Base-by-base conservation (phyloP, 2,888 invertebrate species). In the Sphaeridia pumilis region DNA sequence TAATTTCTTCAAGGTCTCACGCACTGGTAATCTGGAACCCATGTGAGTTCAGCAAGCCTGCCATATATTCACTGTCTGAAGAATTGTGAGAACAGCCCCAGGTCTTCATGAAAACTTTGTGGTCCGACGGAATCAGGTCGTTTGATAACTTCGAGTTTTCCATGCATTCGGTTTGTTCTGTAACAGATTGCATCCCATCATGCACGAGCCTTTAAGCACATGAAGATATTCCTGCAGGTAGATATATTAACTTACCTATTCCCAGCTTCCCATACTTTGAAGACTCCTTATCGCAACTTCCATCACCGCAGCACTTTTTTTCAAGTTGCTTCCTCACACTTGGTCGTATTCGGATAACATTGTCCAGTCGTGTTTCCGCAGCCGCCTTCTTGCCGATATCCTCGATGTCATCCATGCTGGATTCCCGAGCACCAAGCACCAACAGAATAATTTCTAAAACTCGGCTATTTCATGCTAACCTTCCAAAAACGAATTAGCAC, bases 11-110 rank as follows among this genome's bases (percentile, higher is more conserved):
- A 59, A 52, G 26, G 48, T 20, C 34, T 2, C 24, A 26, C 48
- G 69, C 65, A 75, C 75, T 72, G 0, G 85, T 87, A 44, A 94
- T 75, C 51, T 76, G 78, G 70, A 93, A 95, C 0, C 94, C 95
- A 66, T 84, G 87, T 0, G 84, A 78, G 0, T 87, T 83, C 53
- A 98, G 73, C 65, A 93, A 82, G 0, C 97, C 97, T 0, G 93
- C 92, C 97, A 98, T 98, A 69, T 98, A 98, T 74, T 98, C 97
- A 1, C 90, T 87, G 70, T 98, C 97, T 0, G 93, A 93, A 70
- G 82, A 93, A 71, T 98, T 98, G 73, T 98, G 97, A 0, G 94
- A 86, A 70, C 95, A 97, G 3, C 95, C 95, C 95, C 94, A 95
- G 53, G 94, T 95, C 72, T 90, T 90, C 1, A 94, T 78, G 66